A percentile compares a stretch with the other conserved stretches of the same genome.
Evolutionary conservation across 2,797 vertebrate genomes (phyloP).

Genomic region (Atherinosoma microstoma): DNA sequence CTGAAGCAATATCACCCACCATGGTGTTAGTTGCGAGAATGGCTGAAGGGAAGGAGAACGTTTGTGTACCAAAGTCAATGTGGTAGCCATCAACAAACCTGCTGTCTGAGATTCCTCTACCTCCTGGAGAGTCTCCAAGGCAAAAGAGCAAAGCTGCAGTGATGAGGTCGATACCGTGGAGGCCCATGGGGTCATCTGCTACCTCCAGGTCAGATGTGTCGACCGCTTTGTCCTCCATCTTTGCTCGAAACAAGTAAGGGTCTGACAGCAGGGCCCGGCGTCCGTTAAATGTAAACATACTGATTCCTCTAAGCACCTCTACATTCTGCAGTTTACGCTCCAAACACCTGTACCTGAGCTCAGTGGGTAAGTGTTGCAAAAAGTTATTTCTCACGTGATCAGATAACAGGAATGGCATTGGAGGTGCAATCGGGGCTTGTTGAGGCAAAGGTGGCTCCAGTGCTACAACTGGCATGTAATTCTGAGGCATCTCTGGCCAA

Average conservation of each 20-base stretch:
- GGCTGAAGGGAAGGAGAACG: conserved; percentile 97
- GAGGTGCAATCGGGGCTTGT: conserved; percentile 70
- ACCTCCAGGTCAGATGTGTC: conserved; percentile 97
- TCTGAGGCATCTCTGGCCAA: conserved; percentile 78
- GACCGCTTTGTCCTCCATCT: conserved; percentile 96
- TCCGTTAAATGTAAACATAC: conserved; percentile 88
- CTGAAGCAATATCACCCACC: conserved; percentile 98
- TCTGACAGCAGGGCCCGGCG: conserved; percentile 88
- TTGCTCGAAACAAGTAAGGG: conserved; percentile 88
- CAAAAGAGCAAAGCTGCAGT: conserved; percentile 98
- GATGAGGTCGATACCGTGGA: conserved; percentile 97
- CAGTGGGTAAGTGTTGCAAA: conserved; percentile 84
- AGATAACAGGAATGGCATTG: conserved; percentile 80
- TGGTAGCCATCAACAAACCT: conserved; percentile 93
- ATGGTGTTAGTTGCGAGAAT: conserved; percentile 97
- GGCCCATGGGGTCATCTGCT: conserved; percentile 95
- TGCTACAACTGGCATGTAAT: conserved; percentile 81
- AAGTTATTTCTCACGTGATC: conserved; percentile 86
- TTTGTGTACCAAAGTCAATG: conserved; percentile 97
- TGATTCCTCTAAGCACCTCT: conserved; percentile 88
- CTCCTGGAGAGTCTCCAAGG: conserved; percentile 95
- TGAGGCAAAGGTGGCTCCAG: conserved; percentile 77
- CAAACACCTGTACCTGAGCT: conserved; percentile 85
- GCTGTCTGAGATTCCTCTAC: conserved; percentile 96
- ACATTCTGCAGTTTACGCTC: conserved; percentile 89